Conservation (phyloP, 2,888 invertebrate species). For the Troides aeacus region DNA sequence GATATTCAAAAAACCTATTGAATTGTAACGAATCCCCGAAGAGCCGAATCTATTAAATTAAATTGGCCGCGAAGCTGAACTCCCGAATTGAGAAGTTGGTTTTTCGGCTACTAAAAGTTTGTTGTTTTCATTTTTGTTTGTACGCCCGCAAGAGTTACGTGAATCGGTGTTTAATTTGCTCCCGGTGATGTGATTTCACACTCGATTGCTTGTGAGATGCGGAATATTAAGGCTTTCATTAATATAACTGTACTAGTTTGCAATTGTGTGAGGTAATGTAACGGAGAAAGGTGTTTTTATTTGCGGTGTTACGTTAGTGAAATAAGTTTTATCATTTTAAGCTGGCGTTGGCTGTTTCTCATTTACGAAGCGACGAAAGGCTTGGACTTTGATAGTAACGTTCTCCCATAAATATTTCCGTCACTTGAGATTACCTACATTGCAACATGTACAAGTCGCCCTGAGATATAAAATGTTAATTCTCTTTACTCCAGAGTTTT, state of each 20-base stretch:
- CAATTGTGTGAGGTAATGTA: conserved; percentile 31
- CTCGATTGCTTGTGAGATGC: conserved; percentile 48
- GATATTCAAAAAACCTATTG: not conserved
- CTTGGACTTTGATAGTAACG: too few species aligned
- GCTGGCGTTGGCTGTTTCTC: not conserved
- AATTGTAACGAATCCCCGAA: not conserved
- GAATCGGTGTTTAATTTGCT: conserved; percentile 50
- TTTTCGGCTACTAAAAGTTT: conserved; percentile 44
- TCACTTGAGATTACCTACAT: too few species aligned
- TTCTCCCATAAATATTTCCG: too few species aligned
- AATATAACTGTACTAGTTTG: conserved; percentile 35
- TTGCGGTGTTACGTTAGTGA: conserved; percentile 5
- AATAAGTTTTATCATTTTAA: conserved; percentile 1
- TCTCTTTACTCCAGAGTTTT: too few species aligned
- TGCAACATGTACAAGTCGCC: too few species aligned
- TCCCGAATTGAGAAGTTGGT: conserved; percentile 32
- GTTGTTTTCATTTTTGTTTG: conserved; percentile 43
- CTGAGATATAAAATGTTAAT: too few species aligned
- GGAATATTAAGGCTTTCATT: conserved; percentile 38
- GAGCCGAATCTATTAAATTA: not conserved
- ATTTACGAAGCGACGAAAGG: too few species aligned
- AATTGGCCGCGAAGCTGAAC: not conserved
- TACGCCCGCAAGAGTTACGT: conserved; percentile 45
- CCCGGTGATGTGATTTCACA: conserved; percentile 64
- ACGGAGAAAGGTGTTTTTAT: conserved; percentile 13